Percentiles rank a stretch among this genome's conserved stretches.
These are phyloP conservation scores for Ptycholaimellus sp. DNA, from an alignment of 2,888 invertebrate species.

Conservation along the genomic window DNA sequence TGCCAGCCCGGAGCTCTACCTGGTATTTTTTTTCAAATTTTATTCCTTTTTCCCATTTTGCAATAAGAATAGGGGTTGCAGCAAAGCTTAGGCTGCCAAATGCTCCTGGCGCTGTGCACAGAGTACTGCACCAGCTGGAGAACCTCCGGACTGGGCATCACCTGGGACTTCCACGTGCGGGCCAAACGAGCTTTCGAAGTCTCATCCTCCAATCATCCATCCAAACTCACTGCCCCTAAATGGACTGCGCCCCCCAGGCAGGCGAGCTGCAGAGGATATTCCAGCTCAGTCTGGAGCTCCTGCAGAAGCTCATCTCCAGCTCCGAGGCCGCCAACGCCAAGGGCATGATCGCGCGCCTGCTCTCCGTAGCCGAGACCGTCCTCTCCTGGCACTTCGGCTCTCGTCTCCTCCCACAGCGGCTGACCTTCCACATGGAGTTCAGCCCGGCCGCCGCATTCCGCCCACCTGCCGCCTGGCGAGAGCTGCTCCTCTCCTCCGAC, in stretches of 20 bases:
- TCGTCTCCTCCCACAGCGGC: neutral
- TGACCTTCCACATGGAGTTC: neutral
- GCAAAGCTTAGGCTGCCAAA: conserved; percentile 59
- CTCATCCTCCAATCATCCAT: conserved; percentile 6
- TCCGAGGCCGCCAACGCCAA: conserved; percentile 17
- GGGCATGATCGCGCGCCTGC: conserved; percentile 24
- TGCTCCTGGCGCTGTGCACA: conserved; percentile 57
- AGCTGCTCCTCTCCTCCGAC: conserved; percentile 48
- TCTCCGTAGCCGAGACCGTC: conserved; percentile 52
- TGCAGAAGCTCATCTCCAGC: conserved; percentile 25
- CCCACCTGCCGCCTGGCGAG: conserved; percentile 45
- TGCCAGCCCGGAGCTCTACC: conserved; percentile 40
- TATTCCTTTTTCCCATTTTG: conserved; percentile 3
- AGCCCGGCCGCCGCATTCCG: conserved; percentile 32
- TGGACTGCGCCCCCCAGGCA: conserved; percentile 27
- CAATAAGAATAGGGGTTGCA: conserved; percentile 24
- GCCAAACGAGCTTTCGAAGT: conserved; percentile 62
- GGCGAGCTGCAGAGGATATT: conserved; percentile 55
- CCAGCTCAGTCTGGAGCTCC: conserved; percentile 41
- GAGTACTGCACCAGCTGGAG: conserved; percentile 63
- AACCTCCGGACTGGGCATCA: conserved; percentile 58
- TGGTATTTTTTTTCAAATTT: conserved; percentile 30
- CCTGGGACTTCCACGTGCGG: conserved; percentile 62
- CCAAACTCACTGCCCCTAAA: conserved; percentile 6
- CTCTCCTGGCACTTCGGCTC: conserved; percentile 43